Evolutionary conservation across 2,113 vertebrate genomes (phyloP).

Genomic region (Strix uralensis): DNA sequence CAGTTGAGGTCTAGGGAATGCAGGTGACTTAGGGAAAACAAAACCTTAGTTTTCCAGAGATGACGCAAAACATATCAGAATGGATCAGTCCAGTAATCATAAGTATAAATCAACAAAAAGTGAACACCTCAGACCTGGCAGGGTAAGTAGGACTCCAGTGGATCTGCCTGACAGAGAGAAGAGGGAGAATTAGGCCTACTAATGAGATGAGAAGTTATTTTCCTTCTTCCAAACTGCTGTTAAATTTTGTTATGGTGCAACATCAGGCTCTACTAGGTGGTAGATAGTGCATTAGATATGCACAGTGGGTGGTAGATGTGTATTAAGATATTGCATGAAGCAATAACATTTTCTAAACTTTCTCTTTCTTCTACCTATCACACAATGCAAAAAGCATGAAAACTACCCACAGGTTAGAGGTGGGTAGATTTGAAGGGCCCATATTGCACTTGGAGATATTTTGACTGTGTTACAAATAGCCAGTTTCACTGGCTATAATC

Average conservation of each 20-base stretch:
- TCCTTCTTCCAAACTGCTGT: not conserved
- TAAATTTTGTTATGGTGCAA: constrained; percentile 26
- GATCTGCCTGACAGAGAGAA: not conserved
- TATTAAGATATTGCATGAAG: constrained; percentile 43
- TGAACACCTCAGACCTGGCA: not conserved
- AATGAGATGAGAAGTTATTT: not conserved
- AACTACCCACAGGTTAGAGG: not conserved
- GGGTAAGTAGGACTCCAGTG: not conserved
- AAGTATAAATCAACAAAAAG: not conserved
- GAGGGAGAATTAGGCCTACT: not conserved
- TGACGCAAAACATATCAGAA: not conserved
- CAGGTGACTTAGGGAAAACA: not conserved
- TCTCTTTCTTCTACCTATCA: not conserved
- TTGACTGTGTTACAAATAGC: not conserved
- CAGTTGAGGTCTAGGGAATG: not conserved
- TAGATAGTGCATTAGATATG: constrained; percentile 50
- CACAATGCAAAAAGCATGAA: not conserved
- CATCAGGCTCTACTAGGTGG: constrained; percentile 7
- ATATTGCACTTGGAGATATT: not conserved
- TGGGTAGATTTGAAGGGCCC: not conserved
- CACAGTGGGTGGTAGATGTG: constrained; percentile 51
- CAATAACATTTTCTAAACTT: constrained; percentile 45
- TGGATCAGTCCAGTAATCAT: not conserved
- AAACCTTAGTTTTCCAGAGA: not conserved
- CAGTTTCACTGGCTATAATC: not conserved